These are phyloP conservation scores for Sciurus carolinensis DNA, from an alignment of 2,797 vertebrate species.

Conservation along the genomic window DNA sequence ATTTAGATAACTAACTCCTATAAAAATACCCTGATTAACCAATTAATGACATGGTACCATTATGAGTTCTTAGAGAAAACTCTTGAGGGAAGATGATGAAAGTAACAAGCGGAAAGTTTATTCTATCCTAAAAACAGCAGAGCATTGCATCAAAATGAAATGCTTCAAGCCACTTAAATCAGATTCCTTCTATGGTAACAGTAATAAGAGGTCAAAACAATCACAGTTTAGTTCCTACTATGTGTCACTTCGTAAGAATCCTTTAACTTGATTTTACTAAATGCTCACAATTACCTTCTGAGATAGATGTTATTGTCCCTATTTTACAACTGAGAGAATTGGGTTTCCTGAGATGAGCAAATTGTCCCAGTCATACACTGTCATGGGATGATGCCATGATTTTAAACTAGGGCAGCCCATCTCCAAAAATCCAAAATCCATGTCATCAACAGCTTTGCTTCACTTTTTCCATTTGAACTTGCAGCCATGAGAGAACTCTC, in stretches of 20 bases:
- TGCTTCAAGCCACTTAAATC: neutral
- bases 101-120: neutral
- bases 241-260: neutral
- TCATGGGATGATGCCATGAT: neutral
- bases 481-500: neutral
- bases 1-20: neutral
- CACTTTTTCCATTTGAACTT: neutral
- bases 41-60: neutral
- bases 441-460: neutral
- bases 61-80: neutral
- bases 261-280: neutral
- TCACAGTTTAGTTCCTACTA: neutral
- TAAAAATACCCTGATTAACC: neutral
- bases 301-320: neutral
- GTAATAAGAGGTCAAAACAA: neutral
- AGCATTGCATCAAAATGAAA: neutral
- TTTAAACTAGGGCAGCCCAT: neutral
- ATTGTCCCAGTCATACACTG: neutral
- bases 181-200: neutral
- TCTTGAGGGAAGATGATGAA: neutral
- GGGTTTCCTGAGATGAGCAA: neutral
- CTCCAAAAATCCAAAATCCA: slow-evolving; percentile 4
- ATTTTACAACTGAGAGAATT: neutral
- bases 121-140: neutral
- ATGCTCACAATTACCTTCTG: neutral